Evolutionary conservation across 2,113 vertebrate species (phyloP), one percentile per base, ranked within the genome.

Genomic region (Solenodon paradoxus): DNA sequence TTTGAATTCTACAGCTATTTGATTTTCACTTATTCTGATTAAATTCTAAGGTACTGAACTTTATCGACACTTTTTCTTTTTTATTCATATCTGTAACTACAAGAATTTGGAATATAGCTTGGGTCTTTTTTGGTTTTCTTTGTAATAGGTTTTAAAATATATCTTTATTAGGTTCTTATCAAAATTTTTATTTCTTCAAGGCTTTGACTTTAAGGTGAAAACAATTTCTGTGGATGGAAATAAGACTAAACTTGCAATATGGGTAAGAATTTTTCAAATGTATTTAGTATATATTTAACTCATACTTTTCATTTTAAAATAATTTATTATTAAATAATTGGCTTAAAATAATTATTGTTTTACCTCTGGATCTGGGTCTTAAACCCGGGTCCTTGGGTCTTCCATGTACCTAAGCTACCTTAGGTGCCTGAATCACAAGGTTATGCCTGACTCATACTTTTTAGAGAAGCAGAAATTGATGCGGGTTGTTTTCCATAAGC

Each of bases 131-230:
- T 95, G 3, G 0, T 93, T 96, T 92, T 94, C 32, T 95, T 88
- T 55, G 38, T 91, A 90, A 42, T 91, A 87, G 57, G 30, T 89
- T 95, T 88, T 45, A 79, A 96, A 97, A 85, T n/a, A 86, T 11
- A 32, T 89, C n/a, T 59, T 94, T 89, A 92, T 53, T 82, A 51
- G 24, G n/a, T 92, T 93, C 88, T 75, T 97, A 96, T 2, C 53
- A 93, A 53, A 88, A 64, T 93, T 93, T 95, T 96, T 64, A 92
- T 91, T 9, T 97, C 24, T 92, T 98, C 35, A 97, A 99, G 99
- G 99, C 98, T 99, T 99, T 88, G 99, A 99, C 98, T 99, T 99
- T 97, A 99, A 99, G 97, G 99, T 99, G 98, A 99, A 99, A 98
- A 99, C 99, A 55, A 99, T 99, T 96, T 98, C 99, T 83, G 99